Percentiles rank a stretch among this genome's conserved stretches.
Conservation (phyloP, 2,888 invertebrate species). For the Hypsopygia costalis region DNA sequence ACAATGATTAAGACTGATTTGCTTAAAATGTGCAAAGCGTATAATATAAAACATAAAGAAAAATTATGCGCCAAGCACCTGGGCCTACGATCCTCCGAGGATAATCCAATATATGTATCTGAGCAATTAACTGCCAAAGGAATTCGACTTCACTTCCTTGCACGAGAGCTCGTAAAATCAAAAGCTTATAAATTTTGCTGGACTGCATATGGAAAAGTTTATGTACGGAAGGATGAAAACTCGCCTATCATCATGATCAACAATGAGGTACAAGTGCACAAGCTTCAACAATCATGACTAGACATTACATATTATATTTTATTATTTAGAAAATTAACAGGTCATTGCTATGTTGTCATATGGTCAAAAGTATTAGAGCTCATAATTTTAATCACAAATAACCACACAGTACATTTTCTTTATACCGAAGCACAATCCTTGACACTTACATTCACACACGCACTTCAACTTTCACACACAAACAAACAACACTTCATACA, state of each 20-base stretch:
- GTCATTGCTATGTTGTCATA: too few relatives aligned
- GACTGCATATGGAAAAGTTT: background rate
- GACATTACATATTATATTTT: too few relatives aligned
- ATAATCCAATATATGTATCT: background rate
- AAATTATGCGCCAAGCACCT: slow-evolving; percentile 6
- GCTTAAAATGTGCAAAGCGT: background rate
- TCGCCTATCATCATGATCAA: background rate
- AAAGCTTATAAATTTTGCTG: background rate
- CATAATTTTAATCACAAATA: too few relatives aligned
- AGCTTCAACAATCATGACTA: too few relatives aligned
- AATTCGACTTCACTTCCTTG: background rate
- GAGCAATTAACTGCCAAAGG: background rate
- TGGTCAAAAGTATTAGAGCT: too few relatives aligned
- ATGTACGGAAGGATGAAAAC: background rate
- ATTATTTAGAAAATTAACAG: too few relatives aligned
- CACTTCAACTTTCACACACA: too few relatives aligned
- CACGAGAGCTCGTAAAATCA: background rate
- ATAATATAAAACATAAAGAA: slow-evolving; percentile 4
- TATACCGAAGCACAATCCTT: too few relatives aligned
- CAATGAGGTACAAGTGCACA: background rate
- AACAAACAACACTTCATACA: too few relatives aligned
- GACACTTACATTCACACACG: too few relatives aligned
- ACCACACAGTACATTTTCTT: too few relatives aligned
- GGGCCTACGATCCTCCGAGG: background rate
- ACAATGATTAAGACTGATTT: background rate